A percentile compares a stretch with the other conserved stretches of the same genome.
phyloP scores from a whole-genome alignment of 2,888 invertebrate genomes.

The Dioctria rufipes region DNA sequence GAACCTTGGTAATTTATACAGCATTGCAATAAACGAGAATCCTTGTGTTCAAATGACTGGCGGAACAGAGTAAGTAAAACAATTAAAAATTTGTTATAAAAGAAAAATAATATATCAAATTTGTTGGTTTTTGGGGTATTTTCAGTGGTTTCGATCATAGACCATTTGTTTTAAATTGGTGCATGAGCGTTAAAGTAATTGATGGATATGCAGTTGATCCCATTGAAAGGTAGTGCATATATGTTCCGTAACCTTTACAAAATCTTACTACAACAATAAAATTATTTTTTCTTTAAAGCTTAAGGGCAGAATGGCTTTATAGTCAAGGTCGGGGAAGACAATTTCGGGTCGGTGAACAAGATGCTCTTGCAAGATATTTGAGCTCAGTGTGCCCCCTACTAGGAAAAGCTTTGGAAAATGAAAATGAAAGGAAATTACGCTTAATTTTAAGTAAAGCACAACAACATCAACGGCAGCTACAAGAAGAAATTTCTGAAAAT shows the following conservation, averaged over 20 bases:
- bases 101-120: conserved; percentile 26
- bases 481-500: conserved; percentile 77
- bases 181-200: conserved; percentile 87
- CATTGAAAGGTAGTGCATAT: conserved; percentile 80
- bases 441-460: conserved; percentile 92
- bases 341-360: conserved; percentile 89
- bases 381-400: conserved; percentile 87
- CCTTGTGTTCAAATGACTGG: conserved; percentile 88
- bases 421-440: conserved; percentile 88
- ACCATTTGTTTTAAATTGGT: conserved; percentile 95
- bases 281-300: conserved; percentile 72
- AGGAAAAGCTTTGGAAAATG: conserved; percentile 86
- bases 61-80: conserved; percentile 77
- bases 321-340: conserved; percentile 94
- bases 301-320: conserved; percentile 96
- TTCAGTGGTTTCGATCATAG: conserved; percentile 91
- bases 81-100: neutral
- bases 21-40: conserved; percentile 89
- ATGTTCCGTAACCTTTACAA: conserved; percentile 4
- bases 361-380: conserved; percentile 85
- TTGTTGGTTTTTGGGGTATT: conserved; percentile 56
- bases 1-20: conserved; percentile 82
- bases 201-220: conserved; percentile 92
- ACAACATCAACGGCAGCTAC: conserved; percentile 88
- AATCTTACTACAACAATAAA: conserved; percentile 56